These are phyloP conservation scores for Verasper variegatus DNA, from an alignment of 2,113 vertebrate species.

Conservation along the genomic window DNA sequence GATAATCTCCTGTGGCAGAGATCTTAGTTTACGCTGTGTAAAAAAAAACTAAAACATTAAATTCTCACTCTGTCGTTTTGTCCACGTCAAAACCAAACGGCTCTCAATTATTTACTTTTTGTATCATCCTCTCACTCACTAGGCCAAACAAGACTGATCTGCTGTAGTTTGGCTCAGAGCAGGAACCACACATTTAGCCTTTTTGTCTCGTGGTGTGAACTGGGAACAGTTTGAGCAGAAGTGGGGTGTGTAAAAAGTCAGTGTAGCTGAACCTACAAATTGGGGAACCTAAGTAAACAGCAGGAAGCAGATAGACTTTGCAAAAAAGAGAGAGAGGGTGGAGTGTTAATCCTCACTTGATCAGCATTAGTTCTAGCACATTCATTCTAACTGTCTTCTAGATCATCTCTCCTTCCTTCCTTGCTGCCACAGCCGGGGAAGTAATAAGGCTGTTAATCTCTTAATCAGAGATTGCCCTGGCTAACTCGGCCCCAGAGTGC, in stretches of 20 bases:
- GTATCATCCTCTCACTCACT: too few species aligned
- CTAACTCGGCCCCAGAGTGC: slow-evolving; percentile 54
- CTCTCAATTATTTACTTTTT: too few species aligned
- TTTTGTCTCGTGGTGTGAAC: background rate
- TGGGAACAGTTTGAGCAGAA: background rate
- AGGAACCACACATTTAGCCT: background rate
- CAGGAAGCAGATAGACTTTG: background rate
- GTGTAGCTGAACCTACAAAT: background rate
- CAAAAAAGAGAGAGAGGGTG: background rate
- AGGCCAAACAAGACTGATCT: too few species aligned
- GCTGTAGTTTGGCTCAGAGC: background rate
- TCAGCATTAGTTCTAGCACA: background rate
- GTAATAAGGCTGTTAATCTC: slow-evolving; percentile 72
- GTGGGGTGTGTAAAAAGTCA: background rate
- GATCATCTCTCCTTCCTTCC: slow-evolving; percentile 16
- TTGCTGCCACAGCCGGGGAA: slow-evolving; percentile 45
- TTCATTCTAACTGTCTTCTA: slow-evolving; percentile 24
- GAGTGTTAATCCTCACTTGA: slow-evolving; percentile 11
- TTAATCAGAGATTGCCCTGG: slow-evolving; percentile 67
- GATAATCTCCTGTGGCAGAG: background rate
- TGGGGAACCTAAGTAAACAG: background rate
- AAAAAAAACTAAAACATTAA: too few species aligned
- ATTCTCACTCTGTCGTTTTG: too few species aligned
- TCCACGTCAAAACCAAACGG: too few species aligned
- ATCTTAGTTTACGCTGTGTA: too few species aligned